Conservation (phyloP, 2,113 vertebrate species). For the Chionomys nivalis region DNA sequence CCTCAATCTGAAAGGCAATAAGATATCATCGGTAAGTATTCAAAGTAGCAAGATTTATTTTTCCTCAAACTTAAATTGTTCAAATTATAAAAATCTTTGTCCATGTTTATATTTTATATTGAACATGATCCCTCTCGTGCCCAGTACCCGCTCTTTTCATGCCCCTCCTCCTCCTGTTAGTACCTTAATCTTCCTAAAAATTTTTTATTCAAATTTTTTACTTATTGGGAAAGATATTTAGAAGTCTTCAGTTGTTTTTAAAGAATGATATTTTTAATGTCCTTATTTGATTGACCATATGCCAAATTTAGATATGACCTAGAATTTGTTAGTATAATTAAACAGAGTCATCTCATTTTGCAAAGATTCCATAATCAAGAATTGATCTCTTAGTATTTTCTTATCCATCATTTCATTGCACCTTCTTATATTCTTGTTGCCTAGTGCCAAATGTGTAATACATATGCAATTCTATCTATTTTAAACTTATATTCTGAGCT, state of each 20-base stretch:
- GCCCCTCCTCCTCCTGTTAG: not conserved
- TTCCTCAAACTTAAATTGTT: not conserved
- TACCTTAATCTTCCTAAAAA: not conserved
- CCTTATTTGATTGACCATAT: not conserved
- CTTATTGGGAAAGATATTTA: conserved; percentile 1
- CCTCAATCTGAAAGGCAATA: conserved; percentile 88
- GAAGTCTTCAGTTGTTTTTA: conserved; percentile 14
- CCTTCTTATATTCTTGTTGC: not conserved
- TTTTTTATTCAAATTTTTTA: conserved; percentile 34
- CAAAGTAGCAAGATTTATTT: not conserved
- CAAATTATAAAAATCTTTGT: not conserved
- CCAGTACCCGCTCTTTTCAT: not conserved
- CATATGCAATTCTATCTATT: not conserved
- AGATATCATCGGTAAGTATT: conserved; percentile 89
- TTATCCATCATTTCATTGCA: conserved; percentile 29
- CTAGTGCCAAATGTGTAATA: not conserved
- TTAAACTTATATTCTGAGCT: not conserved
- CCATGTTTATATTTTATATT: not conserved
- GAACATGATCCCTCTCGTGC: too few relatives aligned
- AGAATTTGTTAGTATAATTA: not conserved
- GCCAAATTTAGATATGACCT: not conserved
- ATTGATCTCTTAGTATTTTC: conserved; percentile 21
- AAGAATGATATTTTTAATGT: conserved; percentile 1
- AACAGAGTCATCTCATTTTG: conserved; percentile 16
- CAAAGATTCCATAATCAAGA: not conserved